Conservation (phyloP, 1,140 invertebrate species). For the Anadara kagoshimensis region DNA sequence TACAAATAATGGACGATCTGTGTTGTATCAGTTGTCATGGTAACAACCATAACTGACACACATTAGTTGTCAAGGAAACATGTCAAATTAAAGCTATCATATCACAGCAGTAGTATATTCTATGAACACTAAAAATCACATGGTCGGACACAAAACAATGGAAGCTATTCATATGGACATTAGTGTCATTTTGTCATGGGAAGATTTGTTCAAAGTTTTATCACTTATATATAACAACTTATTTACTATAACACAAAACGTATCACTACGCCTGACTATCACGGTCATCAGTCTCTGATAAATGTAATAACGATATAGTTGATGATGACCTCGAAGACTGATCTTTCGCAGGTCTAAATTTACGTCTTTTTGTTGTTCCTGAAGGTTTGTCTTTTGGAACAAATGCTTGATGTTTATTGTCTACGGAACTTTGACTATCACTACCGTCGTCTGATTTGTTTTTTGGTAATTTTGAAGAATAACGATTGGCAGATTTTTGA, state of each 20-base stretch:
- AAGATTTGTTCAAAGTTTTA: no score
- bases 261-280: constrained; percentile 30
- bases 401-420: constrained; percentile 10
- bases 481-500: constrained; percentile 2
- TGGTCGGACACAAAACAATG: no score
- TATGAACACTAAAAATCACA: background rate
- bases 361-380: constrained; percentile 13
- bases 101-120: no score
- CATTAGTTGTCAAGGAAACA: no score
- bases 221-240: no score
- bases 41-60: no score
- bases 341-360: constrained; percentile 7
- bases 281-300: constrained; percentile 22
- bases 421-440: constrained; percentile 23
- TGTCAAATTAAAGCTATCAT: no score
- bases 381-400: background rate
- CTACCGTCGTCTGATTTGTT: constrained; percentile 15
- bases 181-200: no score
- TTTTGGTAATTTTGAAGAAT: constrained; percentile 10
- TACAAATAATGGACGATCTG: no score
- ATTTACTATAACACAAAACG: background rate
- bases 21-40: no score
- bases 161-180: no score
- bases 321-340: constrained; percentile 19
- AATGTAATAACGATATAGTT: constrained; percentile 25